Evolutionary conservation across 1,140 invertebrate genomes (phyloP).

Genomic region (Diploscapter pachys): DNA sequence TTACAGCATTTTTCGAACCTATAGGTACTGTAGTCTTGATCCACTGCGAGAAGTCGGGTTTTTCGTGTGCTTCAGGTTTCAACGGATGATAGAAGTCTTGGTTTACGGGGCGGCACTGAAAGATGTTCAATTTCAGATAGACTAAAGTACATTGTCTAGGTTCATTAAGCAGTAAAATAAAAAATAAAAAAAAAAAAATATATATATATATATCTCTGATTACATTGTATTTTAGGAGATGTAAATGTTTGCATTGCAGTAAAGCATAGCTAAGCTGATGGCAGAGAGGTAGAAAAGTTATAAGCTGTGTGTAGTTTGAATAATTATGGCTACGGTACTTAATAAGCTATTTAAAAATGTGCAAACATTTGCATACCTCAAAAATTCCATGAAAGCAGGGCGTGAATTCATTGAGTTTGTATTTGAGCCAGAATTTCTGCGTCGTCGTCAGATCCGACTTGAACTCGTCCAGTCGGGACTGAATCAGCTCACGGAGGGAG

Average conservation of each 20-base stretch:
- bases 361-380: neutral
- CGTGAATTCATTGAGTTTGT: slow-evolving; percentile 3
- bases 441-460: neutral
- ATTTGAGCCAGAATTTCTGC: neutral
- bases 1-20: neutral
- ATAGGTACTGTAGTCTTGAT: neutral
- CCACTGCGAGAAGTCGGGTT: slow-evolving; percentile 12
- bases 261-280: too few species aligned
- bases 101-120: neutral
- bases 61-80: neutral
- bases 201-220: too few species aligned
- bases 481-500: slow-evolving; percentile 2
- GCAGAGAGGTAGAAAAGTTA: too few species aligned
- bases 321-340: too few species aligned
- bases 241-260: too few species aligned
- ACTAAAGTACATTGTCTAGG: neutral
- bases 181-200: too few species aligned
- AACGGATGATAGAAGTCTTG: slow-evolving; percentile 4
- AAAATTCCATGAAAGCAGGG: slow-evolving; percentile 8
- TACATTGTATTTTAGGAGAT: too few species aligned
- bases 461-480: slow-evolving; percentile 2
- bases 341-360: too few species aligned
- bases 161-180: neutral
- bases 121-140: neutral
- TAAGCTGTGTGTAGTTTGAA: too few species aligned